These are phyloP conservation scores for Lamellibrachia luymesi DNA, from an alignment of 1,140 invertebrate species.

Conservation along the genomic window DNA sequence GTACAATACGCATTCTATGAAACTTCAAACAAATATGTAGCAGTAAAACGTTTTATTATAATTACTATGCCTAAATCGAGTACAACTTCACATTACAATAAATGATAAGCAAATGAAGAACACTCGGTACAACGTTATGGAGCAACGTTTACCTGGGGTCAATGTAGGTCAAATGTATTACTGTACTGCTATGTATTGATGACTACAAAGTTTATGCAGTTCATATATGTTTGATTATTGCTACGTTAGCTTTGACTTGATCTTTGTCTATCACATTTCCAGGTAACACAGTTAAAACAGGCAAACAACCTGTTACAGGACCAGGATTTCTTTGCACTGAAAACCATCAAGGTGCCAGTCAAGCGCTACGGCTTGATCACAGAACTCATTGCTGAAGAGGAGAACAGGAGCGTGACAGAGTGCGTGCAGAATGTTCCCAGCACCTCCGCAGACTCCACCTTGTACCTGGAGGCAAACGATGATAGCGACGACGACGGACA, in stretches of 20 bases:
- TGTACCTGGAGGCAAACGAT: constrained; percentile 23
- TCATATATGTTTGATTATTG: background rate
- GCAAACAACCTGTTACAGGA: constrained; percentile 49
- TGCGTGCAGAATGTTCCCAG: background rate
- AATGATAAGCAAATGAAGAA: background rate
- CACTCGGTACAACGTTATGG: background rate
- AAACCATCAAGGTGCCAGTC: constrained; percentile 46
- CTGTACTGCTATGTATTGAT: background rate
- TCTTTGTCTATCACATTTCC: background rate
- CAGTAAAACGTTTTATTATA: no score
- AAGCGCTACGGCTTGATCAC: constrained; percentile 40
- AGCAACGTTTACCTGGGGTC: background rate
- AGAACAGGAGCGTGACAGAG: background rate
- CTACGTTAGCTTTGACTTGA: background rate
- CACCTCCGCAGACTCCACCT: background rate
- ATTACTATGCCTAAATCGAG: no score
- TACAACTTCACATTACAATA: no score
- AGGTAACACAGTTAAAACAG: constrained; percentile 48
- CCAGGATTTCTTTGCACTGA: constrained; percentile 48
- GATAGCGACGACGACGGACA: constrained; percentile 45
- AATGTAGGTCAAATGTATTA: background rate
- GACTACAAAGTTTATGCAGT: background rate
- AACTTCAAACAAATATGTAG: no score
- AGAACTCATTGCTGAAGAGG: constrained; percentile 29
- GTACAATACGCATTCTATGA: no score